These are phyloP conservation scores for Pelecanus crispus DNA, from an alignment of 2,113 vertebrate species.

Conservation along the genomic window DNA sequence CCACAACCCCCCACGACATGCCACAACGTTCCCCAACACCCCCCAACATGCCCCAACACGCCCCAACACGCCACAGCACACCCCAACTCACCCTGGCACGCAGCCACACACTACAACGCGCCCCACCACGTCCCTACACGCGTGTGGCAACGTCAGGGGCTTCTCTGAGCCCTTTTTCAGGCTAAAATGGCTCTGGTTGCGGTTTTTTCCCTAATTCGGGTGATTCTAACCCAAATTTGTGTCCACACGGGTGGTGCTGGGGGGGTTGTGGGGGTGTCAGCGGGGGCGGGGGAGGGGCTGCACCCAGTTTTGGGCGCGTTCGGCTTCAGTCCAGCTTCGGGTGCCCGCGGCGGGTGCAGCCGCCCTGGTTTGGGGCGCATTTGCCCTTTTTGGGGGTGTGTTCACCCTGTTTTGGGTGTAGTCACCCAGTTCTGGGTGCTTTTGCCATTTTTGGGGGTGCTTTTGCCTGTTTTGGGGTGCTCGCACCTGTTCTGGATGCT, in stretches of 20 bases:
- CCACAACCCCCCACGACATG: accelerated
- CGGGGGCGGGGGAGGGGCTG: background rate
- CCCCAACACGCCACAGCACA: background rate
- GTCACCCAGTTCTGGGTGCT: background rate
- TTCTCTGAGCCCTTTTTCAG: background rate
- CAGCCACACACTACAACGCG: background rate
- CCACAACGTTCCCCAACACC: accelerated
- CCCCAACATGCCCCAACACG: no score
- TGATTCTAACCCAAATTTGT: background rate
- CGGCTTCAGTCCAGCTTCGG: background rate
- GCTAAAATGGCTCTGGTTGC: background rate
- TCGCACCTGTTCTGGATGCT: background rate
- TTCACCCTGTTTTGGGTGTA: background rate
- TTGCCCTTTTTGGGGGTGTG: background rate
- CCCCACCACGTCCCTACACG: background rate
- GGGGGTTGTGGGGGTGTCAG: background rate
- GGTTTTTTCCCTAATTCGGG: background rate
- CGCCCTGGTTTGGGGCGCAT: background rate
- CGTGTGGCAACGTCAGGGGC: background rate
- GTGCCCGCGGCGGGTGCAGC: background rate
- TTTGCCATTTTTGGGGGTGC: background rate
- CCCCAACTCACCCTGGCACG: background rate
- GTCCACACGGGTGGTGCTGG: no score
- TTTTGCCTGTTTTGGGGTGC: background rate
- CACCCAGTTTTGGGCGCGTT: background rate